A percentile compares a stretch with the other conserved stretches of the same genome.
These are phyloP conservation scores for Oncopodura yosiiana DNA, from an alignment of 1,140 invertebrate species.

Conservation along the genomic window DNA sequence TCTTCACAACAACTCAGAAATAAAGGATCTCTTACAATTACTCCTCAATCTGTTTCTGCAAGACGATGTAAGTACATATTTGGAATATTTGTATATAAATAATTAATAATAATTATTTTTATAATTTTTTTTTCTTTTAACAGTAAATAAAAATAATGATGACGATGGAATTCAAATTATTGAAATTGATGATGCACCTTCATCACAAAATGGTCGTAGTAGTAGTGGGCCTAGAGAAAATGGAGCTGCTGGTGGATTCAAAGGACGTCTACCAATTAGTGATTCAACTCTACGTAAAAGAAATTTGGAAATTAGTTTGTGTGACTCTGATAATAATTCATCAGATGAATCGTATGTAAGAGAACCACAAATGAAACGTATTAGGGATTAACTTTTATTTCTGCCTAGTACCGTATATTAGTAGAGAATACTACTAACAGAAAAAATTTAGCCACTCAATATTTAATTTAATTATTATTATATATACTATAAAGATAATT, in stretches of 20 bases:
- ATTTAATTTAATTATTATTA: too few relatives aligned
- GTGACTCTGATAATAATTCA: slow-evolving; percentile 32
- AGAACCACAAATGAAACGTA: slow-evolving; percentile 26
- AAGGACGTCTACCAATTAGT: slow-evolving; percentile 25
- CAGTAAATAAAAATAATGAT: slow-evolving; percentile 16
- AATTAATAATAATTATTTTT: background rate
- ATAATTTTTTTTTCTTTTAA: slow-evolving; percentile 8
- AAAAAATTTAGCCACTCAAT: too few relatives aligned
- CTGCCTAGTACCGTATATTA: too few relatives aligned
- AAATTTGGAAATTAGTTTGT: slow-evolving; percentile 34
- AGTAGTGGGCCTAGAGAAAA: slow-evolving; percentile 25
- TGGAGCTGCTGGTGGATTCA: slow-evolving; percentile 31
- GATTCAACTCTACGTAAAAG: slow-evolving; percentile 32
- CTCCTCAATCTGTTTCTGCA: slow-evolving; percentile 21
- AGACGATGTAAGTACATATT: slow-evolving; percentile 23
- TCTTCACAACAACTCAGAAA: slow-evolving; percentile 14
- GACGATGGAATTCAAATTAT: slow-evolving; percentile 36
- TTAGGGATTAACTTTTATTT: slow-evolving; percentile 27
- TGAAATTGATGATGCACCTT: slow-evolving; percentile 33
- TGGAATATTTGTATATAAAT: background rate
- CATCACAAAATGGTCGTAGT: slow-evolving; percentile 19
- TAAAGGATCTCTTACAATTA: slow-evolving; percentile 36
- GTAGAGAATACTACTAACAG: too few relatives aligned
- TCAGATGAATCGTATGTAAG: slow-evolving; percentile 26
- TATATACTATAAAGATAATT: too few relatives aligned